Evolutionary conservation across 92 coral and sea anemone species (phyloP), one percentile per base, ranked within the genome.

Genomic region (Pocillopora grandis): DNA sequence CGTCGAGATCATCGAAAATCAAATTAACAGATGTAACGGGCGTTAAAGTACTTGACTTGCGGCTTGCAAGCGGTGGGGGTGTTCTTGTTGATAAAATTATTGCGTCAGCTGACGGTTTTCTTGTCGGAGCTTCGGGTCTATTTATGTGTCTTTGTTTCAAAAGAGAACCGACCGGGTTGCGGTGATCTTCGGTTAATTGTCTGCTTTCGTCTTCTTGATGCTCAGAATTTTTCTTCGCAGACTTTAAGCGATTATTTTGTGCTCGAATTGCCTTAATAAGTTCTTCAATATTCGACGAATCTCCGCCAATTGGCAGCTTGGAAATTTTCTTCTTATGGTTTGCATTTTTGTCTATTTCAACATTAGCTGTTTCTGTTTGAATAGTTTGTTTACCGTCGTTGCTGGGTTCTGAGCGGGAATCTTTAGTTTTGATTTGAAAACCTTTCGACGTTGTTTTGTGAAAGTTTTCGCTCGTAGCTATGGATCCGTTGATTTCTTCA

Each of bases 11-110:
- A 36, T 94, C 98, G 60, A 87, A 94, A 27, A 94, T 73, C 58
- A 94, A 62, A 83, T 86, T 92, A 3, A 94, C 98, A 3, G 89
- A 75, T 0, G 95, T 94, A 1, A 89, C 87, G 15, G 98, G 95
- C 0, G 90, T 87, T 14, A 94, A 66, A 42, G 98, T 94, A 69
- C 95, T 94, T 10, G 79, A 76, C 36, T 70, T 58, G 8, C 78
- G 74, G 55, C 76, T n/a, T 10, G 77, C 71, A 19, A 19, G 62
- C 9, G 80, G 73, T 10, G 86, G 86, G 36, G 86, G 27, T 64
- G 84, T 55, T 60, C 80, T 55, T 21, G 49, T 83, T 2, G 86
- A 64, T 72, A 83, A 83, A 49, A 83, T 56, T 16, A 83, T 75
- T 72, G 80, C 55, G 8, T 83, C 86, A 55, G 72, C 52, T 2